Evolutionary conservation across 1,140 invertebrate species (phyloP), one percentile per base, ranked within the genome.

Genomic region (Sesamia nonagrioides): DNA sequence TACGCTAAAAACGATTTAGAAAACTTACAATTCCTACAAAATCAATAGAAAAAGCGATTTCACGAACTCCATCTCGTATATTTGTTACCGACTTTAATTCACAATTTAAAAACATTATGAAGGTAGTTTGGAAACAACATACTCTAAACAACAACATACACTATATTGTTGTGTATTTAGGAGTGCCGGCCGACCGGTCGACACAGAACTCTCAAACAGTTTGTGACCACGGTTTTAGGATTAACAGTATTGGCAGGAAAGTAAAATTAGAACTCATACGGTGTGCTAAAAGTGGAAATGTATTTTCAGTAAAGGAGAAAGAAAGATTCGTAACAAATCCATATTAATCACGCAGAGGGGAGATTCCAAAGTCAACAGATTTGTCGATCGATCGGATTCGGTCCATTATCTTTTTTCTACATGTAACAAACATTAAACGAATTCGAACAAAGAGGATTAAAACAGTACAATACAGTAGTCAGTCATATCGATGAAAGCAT

Each of bases 61-160:
- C 9, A 5, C 17, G 0, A 18, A 37, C 6, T 66, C 2, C 4
- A 2, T 21, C 0, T 66, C 9, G 35, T n/a, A 8, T 18, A 66
- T 66, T 66, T 66, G 37, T 66, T 37, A 40, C 37, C 15, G 8
- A 42, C 8, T 66, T 42, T 66, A 4, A 8, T 42, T 66, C 42
- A 66, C n/a, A n/a, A n/a, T n/a, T n/a, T 13, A 42, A 66, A 66
- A 66, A 42, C 61, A 11, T 66, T 66, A 42, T 42, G 17, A 42
- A 17, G 2, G 37, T 42, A 18, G 37, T 42, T 42, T 42, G 37
- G 27, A 66, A 63, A 66, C 37, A 40, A 42, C 6, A 42, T 42
- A 1, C 6, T 21, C 8, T 66, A n/a, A n/a, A n/a, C n/a, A n/a
- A n/a, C n/a, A n/a, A n/a, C n/a, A n/a, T n/a, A n/a, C n/a, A n/a